A percentile compares a stretch with the other conserved stretches of the same genome.
Evolutionary conservation across 2,888 invertebrate genomes (phyloP).

Genomic region (Dusona sp.): DNA sequence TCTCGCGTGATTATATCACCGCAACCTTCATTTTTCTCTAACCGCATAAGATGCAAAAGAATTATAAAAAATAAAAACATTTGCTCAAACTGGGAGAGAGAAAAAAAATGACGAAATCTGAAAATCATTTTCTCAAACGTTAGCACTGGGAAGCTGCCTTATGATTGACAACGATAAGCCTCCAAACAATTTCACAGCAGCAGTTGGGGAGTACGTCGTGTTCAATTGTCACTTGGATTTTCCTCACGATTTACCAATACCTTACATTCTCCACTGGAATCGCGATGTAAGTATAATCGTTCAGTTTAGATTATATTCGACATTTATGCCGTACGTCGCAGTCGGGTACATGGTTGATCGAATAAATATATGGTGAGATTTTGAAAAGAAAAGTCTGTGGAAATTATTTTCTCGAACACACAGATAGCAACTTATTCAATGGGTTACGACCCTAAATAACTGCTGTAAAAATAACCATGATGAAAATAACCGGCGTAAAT

Average conservation of each 20-base stretch:
- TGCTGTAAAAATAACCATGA: too few relatives aligned
- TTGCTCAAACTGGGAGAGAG: not conserved
- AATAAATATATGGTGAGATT: too few relatives aligned
- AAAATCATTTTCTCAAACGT: not conserved
- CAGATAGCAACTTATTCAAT: too few relatives aligned
- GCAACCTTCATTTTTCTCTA: slow-evolving; percentile 10
- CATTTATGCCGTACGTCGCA: too few relatives aligned
- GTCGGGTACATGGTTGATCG: too few relatives aligned
- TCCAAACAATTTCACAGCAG: slow-evolving; percentile 87
- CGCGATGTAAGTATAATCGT: slow-evolving; percentile 90
- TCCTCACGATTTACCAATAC: slow-evolving; percentile 93
- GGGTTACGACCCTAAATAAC: too few relatives aligned
- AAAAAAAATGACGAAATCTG: not conserved
- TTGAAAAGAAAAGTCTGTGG: too few relatives aligned
- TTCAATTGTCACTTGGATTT: slow-evolving; percentile 95
- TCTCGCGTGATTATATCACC: not conserved
- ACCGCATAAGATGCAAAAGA: not conserved
- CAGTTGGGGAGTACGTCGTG: slow-evolving; percentile 91
- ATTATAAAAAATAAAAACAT: not conserved
- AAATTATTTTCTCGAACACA: too few relatives aligned
- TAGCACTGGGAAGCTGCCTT: slow-evolving; percentile 79
- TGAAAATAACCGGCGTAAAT: too few relatives aligned
- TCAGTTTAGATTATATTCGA: not conserved
- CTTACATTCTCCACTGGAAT: slow-evolving; percentile 95
- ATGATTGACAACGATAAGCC: slow-evolving; percentile 82